A percentile compares a stretch with the other conserved stretches of the same genome.
These are phyloP conservation scores for Characodon lateralis DNA, from an alignment of 2,797 vertebrate species.

Conservation along the genomic window DNA sequence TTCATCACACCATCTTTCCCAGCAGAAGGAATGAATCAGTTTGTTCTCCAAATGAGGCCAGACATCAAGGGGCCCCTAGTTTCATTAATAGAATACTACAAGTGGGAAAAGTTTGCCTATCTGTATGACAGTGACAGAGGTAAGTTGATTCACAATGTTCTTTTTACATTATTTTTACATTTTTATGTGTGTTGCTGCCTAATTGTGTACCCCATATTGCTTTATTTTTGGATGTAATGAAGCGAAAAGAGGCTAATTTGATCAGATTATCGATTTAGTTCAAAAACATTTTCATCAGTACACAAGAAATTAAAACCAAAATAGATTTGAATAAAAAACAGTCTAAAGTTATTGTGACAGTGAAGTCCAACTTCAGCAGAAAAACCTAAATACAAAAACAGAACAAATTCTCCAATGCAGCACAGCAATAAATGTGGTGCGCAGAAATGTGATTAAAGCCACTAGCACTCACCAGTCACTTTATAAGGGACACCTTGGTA, in stretches of 20 bases:
- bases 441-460: too few species aligned
- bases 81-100: conserved; percentile 96
- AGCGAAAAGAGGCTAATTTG: background rate
- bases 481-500: too few species aligned
- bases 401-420: too few species aligned
- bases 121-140: conserved; percentile 97
- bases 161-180: background rate
- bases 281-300: background rate
- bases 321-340: background rate
- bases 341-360: background rate
- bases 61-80: conserved; percentile 97
- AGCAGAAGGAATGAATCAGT: conserved; percentile 94
- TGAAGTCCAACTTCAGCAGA: background rate
- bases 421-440: too few species aligned
- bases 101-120: conserved; percentile 97
- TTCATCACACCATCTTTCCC: conserved; percentile 98
- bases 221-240: background rate
- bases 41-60: conserved; percentile 97
- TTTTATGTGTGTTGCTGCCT: conserved; percentile 1
- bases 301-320: background rate
- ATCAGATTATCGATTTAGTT: background rate
- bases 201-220: background rate
- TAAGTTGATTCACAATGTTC: conserved; percentile 58
- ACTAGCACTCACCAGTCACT: too few species aligned
- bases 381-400: background rate